Percentiles rank a stretch among this genome's conserved stretches.
Evolutionary conservation across 2,888 invertebrate species (phyloP).

Genomic region (Watsonalla cultraria): DNA sequence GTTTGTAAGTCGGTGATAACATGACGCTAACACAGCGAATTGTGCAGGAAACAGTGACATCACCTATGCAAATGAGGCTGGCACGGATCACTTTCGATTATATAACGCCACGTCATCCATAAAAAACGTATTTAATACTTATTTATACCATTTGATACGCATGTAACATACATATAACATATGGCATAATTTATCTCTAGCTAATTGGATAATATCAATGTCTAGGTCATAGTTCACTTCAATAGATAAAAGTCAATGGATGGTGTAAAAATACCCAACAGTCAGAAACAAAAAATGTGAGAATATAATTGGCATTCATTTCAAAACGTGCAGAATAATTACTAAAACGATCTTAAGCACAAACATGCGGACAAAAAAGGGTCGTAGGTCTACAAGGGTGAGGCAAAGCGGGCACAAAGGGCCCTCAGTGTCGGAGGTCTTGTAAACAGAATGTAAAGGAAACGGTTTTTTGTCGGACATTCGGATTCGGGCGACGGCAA

Average conservation of each 20-base stretch:
- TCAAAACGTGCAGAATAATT: conserved; percentile 1
- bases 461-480: conserved; percentile 59
- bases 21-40: conserved; percentile 6
- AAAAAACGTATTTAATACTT: not conserved
- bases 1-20: conserved; percentile 6
- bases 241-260: no score
- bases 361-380: conserved; percentile 67
- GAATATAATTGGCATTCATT: not conserved
- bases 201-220: no score
- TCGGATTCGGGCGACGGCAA: conserved; percentile 42
- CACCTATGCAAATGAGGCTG: conserved; percentile 38
- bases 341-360: conserved; percentile 21
- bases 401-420: conserved; percentile 49
- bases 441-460: conserved; percentile 71
- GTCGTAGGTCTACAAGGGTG: conserved; percentile 41
- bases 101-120: conserved; percentile 18
- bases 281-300: not conserved
- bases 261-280: not conserved
- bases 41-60: conserved; percentile 26
- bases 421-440: conserved; percentile 71
- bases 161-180: not conserved
- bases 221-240: no score
- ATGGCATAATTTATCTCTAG: no score
- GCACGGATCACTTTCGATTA: conserved; percentile 34
- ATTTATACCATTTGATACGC: not conserved